Evolutionary conservation across 2,888 invertebrate species (phyloP), one percentile per base, ranked within the genome.

Genomic region (Platycheirus albimanus): DNA sequence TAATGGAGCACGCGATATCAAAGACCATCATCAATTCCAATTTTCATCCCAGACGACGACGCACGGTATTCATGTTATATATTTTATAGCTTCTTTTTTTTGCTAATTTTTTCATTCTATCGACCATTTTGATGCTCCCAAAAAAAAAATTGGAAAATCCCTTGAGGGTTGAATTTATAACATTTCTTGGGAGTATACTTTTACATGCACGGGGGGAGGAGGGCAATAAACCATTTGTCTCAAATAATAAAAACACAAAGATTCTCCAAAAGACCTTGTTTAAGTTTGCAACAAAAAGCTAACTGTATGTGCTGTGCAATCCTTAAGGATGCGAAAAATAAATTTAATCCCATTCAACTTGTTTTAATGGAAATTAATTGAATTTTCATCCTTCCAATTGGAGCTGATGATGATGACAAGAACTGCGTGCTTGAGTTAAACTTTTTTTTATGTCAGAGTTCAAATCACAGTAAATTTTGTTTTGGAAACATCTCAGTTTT

Each of bases 351-450:
- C 85, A 86, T 87, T 88, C 86, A 88, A 86, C 87, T 86, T 85
- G 80, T 88, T 87, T 87, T 87, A 87, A 88, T 87, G 87, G 85
- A 87, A 87, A 87, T 87, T 88, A 87, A 87, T 87, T 87, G 87
- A 86, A 87, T 87, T n/a, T 86, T 86, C 85, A 67, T 58, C 71
- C 69, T 36, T 19, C 49, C 19, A 28, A 41, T 5, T 24, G 15
- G 20, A 6, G 20, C 1, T 5, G n/a, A 17, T 15, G 13, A 58
- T 41, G 56, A 24, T 17, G 64, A 38, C 72, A 30, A 61, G 66
- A 52, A 67, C 72, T 72, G 78, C 61, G 79, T 79, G 63, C 54
- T 63, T 15, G 3, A 47, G 24, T 54, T 54, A n/a, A 49, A 49
- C 17, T 61, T 72, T 43, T 17, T 36, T 30, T 19, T 41, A 38